Base-by-base conservation (phyloP, 2,113 vertebrate species). In the Thamnophis sirtalis region DNA sequence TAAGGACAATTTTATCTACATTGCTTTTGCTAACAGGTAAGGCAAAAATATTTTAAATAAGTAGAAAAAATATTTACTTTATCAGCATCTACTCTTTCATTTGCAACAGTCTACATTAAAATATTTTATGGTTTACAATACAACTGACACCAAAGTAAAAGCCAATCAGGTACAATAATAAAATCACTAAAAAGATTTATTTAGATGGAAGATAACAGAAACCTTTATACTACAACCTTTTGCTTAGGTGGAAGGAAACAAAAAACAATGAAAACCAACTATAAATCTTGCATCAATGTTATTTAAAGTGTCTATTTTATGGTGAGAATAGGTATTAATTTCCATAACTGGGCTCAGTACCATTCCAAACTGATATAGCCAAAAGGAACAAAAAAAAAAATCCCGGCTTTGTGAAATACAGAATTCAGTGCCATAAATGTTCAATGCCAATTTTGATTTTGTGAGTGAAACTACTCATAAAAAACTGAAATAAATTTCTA, bases 21-120 rank as follows among this genome's bases (percentile, higher is more conserved):
- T 92, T 90, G 48, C 21, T 89, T 56, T 60, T 60, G 21, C 84
- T 87, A 54, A 33, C 55, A 53, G 50, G 84, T n/a, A 56, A 86
- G 80, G 49, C 15, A 56, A 90, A 90, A 56, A 87, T 28, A 80
- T 33, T 89, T 89, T 84, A 63, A 91, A 91, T 68, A 88, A 92
- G 11, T 53, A 55, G 43, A 9, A 28, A 19, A 80, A 85, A 68
- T 21, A 86, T 51, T 87, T 86, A 73, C 15, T 0, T 9, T 9
- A 43, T 0, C 3, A 24, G 0, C 84, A 54, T 53, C 0, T 0
- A 0, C 33, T 8, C 21, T 93, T 89, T 84, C 3, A 88, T 87
- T 94, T 90, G 87, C 56, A 86, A 56, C 7, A 6, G 0, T 58
- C 63, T 3, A 60, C 21, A 22, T 93, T 43, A 43, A 43, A 80